These are phyloP conservation scores for Trichogramma pretiosum DNA, from an alignment of 1,140 invertebrate species.

Conservation along the genomic window DNA sequence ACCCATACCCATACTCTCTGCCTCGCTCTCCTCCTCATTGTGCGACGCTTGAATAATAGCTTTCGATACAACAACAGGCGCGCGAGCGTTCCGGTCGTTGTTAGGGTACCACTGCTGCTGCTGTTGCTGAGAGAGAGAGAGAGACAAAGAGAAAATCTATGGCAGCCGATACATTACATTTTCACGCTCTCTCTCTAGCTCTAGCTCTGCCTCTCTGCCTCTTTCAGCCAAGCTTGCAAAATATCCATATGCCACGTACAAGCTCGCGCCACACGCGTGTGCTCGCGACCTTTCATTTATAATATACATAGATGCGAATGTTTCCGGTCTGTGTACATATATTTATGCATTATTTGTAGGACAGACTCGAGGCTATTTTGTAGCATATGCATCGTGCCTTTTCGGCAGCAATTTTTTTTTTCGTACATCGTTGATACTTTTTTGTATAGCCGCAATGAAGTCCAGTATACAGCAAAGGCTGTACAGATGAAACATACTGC, in stretches of 20 bases:
- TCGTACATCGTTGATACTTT: no score
- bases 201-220: neutral
- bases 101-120: neutral
- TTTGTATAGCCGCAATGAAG: no score
- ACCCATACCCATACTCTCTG: neutral
- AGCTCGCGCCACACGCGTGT: neutral
- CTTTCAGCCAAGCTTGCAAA: neutral
- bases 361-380: no score
- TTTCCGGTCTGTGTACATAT: no score
- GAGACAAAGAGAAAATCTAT: neutral
- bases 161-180: no score
- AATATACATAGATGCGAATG: neutral
- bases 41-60: conserved; percentile 20
- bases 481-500: no score
- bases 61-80: conserved; percentile 17
- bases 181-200: no score
- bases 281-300: neutral
- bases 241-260: conserved; percentile 2
- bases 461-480: no score
- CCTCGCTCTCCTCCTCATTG: conserved; percentile 19
- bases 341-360: no score
- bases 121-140: neutral
- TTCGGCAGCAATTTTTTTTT: no score
- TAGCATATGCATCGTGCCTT: no score
- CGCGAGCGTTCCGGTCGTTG: no score